phyloP scores from a whole-genome alignment of 2,888 invertebrate species.

The Schrankia costaestrigalis region DNA sequence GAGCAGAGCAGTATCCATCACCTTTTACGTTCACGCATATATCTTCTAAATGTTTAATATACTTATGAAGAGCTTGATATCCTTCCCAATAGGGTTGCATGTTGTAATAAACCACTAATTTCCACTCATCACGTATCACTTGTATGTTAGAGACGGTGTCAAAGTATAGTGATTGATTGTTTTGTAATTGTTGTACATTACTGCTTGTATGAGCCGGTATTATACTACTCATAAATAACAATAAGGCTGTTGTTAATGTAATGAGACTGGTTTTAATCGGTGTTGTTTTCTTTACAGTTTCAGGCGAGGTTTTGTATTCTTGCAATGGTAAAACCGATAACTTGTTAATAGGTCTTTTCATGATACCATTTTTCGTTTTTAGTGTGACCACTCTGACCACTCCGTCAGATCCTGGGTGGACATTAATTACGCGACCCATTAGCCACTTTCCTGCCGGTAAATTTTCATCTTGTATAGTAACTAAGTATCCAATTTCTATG shows the following conservation, averaged over 20 bases:
- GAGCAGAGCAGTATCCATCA: slow-evolving; percentile 4
- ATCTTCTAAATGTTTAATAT: neutral
- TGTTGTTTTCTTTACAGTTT: too few relatives aligned
- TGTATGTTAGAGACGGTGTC: neutral
- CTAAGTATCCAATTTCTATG: slow-evolving; percentile 21
- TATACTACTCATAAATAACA: neutral
- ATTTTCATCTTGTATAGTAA: slow-evolving; percentile 24
- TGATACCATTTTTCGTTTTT: neutral
- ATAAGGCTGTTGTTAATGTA: neutral
- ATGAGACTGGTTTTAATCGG: neutral
- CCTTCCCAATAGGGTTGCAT: neutral
- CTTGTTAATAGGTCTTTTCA: slow-evolving; percentile 1
- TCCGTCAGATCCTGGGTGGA: slow-evolving; percentile 2
- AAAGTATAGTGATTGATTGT: neutral
- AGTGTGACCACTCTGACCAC: slow-evolving; percentile 1
- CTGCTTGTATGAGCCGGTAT: neutral
- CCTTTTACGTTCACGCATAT: neutral
- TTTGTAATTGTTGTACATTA: neutral
- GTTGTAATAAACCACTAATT: slow-evolving; percentile 1
- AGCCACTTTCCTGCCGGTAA: slow-evolving; percentile 15
- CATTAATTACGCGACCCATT: slow-evolving; percentile 4
- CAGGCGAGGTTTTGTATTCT: too few relatives aligned
- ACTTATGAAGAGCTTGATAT: slow-evolving; percentile 1
- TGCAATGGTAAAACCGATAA: neutral
- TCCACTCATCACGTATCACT: neutral